Conservation (phyloP, 1,140 invertebrate genomes). For the Agrilus planipennis region DNA sequence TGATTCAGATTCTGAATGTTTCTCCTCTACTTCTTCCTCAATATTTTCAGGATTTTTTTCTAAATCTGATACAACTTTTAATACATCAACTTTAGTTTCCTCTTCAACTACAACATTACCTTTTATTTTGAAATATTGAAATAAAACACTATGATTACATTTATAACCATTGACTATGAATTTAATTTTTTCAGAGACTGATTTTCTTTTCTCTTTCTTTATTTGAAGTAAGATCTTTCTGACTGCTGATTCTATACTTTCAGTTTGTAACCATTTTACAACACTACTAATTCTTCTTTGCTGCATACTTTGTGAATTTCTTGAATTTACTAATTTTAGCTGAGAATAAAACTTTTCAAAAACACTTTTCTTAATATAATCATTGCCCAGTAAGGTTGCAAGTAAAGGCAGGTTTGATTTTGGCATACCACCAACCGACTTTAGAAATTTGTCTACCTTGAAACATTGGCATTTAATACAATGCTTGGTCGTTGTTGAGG, state of each 20-base stretch:
- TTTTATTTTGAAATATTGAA: constrained; percentile 41
- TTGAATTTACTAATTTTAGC: constrained; percentile 48
- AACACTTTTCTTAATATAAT: constrained; percentile 58
- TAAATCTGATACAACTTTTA: constrained; percentile 7
- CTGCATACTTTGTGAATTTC: constrained; percentile 41
- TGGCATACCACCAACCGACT: constrained; percentile 50
- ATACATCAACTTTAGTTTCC: neutral
- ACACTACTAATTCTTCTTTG: constrained; percentile 50
- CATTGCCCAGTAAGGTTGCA: constrained; percentile 75
- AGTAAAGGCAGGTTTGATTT: constrained; percentile 58
- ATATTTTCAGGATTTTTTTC: constrained; percentile 9
- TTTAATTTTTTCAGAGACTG: constrained; percentile 43
- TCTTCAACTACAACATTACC: neutral
- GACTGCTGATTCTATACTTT: constrained; percentile 55
- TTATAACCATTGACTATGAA: constrained; percentile 50
- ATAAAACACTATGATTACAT: constrained; percentile 40
- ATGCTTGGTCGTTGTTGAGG: constrained; percentile 30
- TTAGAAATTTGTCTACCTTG: constrained; percentile 53
- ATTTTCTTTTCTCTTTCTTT: constrained; percentile 39
- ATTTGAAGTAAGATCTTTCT: constrained; percentile 48
- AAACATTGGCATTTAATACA: constrained; percentile 57
- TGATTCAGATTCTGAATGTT: constrained; percentile 5
- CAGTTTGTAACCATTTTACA: constrained; percentile 60
- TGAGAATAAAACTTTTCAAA: constrained; percentile 59
- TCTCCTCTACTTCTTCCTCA: constrained; percentile 8